These are phyloP conservation scores for Bos javanicus DNA, from an alignment of 2,113 vertebrate species.

Conservation along the genomic window DNA sequence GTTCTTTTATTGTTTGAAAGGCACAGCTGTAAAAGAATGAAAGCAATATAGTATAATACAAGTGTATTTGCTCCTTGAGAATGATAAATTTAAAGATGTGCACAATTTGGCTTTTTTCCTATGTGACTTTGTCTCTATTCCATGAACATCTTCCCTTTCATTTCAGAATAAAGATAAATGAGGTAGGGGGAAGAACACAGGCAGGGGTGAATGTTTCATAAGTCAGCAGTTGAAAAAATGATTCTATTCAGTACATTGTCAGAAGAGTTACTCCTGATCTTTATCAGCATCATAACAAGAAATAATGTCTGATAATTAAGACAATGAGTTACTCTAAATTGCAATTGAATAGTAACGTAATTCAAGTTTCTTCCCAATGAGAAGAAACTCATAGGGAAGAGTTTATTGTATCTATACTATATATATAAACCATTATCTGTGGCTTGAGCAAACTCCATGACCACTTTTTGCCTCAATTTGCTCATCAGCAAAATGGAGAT, in stretches of 20 bases:
- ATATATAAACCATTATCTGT: neutral
- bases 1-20: neutral
- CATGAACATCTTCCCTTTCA: neutral
- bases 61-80: neutral
- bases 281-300: neutral
- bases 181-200: neutral
- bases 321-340: neutral
- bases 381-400: neutral
- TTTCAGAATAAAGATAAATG: neutral
- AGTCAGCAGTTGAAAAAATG: neutral
- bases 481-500: neutral
- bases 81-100: neutral
- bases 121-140: neutral
- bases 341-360: neutral
- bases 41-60: neutral
- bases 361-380: neutral
- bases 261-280: neutral
- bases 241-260: neutral
- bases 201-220: neutral
- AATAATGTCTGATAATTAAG: neutral
- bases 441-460: neutral
- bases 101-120: neutral
- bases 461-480: neutral
- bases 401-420: neutral
- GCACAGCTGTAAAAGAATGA: neutral